Evolutionary conservation across 2,888 invertebrate genomes (phyloP).

Genomic region (Cenopis cana): DNA sequence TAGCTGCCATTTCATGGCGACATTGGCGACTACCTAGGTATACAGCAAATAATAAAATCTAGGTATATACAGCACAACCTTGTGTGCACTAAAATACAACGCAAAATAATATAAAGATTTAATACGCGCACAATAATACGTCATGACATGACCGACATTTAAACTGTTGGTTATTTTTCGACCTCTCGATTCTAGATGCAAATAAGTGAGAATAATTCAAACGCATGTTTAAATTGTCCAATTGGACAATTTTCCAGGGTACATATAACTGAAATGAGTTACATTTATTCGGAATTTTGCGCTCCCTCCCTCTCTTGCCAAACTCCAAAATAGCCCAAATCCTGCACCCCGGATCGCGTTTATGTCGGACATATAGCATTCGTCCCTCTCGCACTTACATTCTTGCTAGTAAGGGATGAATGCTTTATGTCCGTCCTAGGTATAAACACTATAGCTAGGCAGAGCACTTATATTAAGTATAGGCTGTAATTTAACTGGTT

Average conservation of each 20-base stretch:
- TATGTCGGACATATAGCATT: too few relatives aligned
- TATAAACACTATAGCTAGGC: too few relatives aligned
- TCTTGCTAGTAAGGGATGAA: too few relatives aligned
- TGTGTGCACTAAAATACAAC: neutral
- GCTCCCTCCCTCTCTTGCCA: neutral
- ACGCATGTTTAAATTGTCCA: constrained; percentile 1
- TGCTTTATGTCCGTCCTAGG: too few relatives aligned
- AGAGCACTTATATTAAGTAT: neutral
- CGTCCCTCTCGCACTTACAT: too few relatives aligned
- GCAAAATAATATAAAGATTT: neutral
- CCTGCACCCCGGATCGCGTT: too few relatives aligned
- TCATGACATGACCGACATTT: constrained; percentile 24
- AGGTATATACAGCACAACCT: neutral
- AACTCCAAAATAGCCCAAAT: neutral
- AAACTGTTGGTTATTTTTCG: constrained; percentile 5
- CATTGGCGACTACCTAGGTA: too few relatives aligned
- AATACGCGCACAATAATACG: too few relatives aligned
- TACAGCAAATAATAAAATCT: too few relatives aligned
- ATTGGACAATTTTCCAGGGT: neutral
- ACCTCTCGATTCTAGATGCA: constrained; percentile 10
- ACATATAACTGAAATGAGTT: too few relatives aligned
- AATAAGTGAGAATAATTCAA: constrained; percentile 11
- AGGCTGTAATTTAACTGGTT: neutral
- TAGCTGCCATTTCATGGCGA: too few relatives aligned
- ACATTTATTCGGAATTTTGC: too few relatives aligned